phyloP scores from a whole-genome alignment of 2,888 invertebrate species.

The Sinodicranocentrus sp. region DNA sequence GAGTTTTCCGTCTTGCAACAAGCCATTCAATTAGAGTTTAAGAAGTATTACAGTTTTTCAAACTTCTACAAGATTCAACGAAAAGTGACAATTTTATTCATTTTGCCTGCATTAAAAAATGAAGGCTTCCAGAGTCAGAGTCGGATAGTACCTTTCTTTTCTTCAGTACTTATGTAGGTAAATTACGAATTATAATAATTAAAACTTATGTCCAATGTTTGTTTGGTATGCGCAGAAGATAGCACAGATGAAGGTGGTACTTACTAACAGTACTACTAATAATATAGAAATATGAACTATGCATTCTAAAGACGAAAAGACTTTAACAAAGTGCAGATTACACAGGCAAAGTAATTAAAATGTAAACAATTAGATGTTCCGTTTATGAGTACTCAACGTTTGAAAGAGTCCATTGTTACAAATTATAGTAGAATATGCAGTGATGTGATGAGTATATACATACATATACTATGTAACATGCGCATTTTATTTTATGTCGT shows the following conservation, averaged over 20 bases:
- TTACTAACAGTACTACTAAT: too few species aligned
- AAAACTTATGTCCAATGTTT: too few species aligned
- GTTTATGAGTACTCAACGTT: too few species aligned
- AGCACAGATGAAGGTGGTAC: not conserved
- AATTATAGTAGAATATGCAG: too few species aligned
- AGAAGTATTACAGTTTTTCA: not conserved
- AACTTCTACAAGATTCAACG: constrained; percentile 4
- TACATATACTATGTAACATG: too few species aligned
- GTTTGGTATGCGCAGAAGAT: not conserved
- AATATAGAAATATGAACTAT: constrained; percentile 1
- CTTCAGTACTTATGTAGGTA: too few species aligned
- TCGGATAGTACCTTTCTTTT: too few species aligned
- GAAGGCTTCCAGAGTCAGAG: not conserved
- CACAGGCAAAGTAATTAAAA: not conserved
- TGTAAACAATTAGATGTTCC: too few species aligned
- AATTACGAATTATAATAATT: too few species aligned
- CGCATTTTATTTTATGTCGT: too few species aligned
- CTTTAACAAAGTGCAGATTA: constrained; percentile 25
- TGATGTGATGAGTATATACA: too few species aligned
- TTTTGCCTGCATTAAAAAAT: not conserved
- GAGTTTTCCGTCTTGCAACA: not conserved
- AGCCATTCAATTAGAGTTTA: not conserved
- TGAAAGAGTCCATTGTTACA: too few species aligned
- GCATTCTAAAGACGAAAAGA: constrained; percentile 23
- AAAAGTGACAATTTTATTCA: not conserved